phyloP scores from a whole-genome alignment of 1,140 invertebrate species.

The Pseudomyrmex sp. region DNA sequence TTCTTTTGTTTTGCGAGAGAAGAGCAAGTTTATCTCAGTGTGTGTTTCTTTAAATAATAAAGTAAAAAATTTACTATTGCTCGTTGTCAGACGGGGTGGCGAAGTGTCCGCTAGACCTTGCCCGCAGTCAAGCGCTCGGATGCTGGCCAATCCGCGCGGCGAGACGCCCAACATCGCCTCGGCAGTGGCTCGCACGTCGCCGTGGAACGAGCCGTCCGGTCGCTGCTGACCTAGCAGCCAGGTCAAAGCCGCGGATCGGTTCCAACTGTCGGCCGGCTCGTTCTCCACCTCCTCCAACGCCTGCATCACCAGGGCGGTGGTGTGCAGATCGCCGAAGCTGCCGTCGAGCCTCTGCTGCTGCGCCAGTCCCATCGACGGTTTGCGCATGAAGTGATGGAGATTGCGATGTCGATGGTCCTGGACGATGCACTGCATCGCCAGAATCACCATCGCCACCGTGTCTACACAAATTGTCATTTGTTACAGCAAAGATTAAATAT shows the following conservation, averaged over 20 bases:
- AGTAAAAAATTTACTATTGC: slow-evolving; percentile 70
- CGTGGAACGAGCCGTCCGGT: slow-evolving; percentile 91
- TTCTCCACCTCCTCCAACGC: slow-evolving; percentile 90
- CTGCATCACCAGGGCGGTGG: slow-evolving; percentile 92
- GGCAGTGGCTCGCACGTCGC: slow-evolving; percentile 89
- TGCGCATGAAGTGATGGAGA: slow-evolving; percentile 90
- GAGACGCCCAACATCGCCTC: slow-evolving; percentile 91
- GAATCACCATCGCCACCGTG: slow-evolving; percentile 93
- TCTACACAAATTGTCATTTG: slow-evolving; percentile 84
- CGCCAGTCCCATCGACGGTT: slow-evolving; percentile 91
- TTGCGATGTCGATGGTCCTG: slow-evolving; percentile 93
- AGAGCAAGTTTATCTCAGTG: too few species aligned
- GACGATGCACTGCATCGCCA: slow-evolving; percentile 93
- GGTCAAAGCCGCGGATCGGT: slow-evolving; percentile 89
- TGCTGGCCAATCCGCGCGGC: slow-evolving; percentile 88
- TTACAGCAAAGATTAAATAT: neutral
- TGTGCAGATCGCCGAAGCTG: slow-evolving; percentile 92
- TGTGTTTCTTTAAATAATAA: neutral
- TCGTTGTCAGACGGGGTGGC: slow-evolving; percentile 75
- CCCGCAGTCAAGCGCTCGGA: slow-evolving; percentile 89
- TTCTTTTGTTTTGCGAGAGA: neutral
- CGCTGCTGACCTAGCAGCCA: slow-evolving; percentile 91
- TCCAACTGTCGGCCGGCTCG: slow-evolving; percentile 89
- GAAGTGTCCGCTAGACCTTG: slow-evolving; percentile 82
- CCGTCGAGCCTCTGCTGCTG: slow-evolving; percentile 91